Evolutionary conservation across 2,113 vertebrate genomes (phyloP).

Genomic region (Scortum barcoo): DNA sequence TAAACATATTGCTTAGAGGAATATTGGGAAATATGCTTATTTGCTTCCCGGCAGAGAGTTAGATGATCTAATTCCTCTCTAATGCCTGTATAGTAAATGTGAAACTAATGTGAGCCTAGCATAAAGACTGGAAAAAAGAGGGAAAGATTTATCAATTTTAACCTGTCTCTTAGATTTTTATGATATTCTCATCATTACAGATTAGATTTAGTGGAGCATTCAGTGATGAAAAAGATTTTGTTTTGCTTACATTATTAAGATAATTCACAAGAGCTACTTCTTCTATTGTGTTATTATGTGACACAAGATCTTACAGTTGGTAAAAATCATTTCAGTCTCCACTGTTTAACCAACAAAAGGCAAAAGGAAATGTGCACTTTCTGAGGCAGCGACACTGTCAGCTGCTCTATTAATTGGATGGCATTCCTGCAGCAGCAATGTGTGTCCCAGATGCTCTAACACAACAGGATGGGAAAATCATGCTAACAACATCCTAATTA

Average conservation of each 20-base stretch:
- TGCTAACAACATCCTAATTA: constrained; percentile 78
- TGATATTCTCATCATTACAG: not conserved
- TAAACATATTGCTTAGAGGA: not conserved
- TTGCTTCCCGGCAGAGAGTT: not conserved
- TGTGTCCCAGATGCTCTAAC: constrained; percentile 74
- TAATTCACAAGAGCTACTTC: not conserved
- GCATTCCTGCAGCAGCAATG: constrained; percentile 67
- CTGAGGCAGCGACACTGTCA: constrained; percentile 33
- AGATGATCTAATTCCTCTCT: not conserved
- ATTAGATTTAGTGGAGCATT: not conserved
- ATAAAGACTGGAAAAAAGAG: not conserved
- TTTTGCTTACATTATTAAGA: not conserved
- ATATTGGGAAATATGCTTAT: constrained; percentile 10
- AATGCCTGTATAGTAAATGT: not conserved
- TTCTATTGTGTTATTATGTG: not conserved
- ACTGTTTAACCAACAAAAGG: constrained; percentile 18
- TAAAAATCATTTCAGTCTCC: constrained; percentile 18
- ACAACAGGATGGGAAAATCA: constrained; percentile 62
- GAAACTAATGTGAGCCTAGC: not conserved
- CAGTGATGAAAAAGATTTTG: not conserved
- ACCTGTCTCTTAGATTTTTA: not conserved
- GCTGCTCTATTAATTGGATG: constrained; percentile 64
- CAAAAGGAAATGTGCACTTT: not conserved
- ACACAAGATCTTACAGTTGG: not conserved
- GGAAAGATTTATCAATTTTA: not conserved